A percentile compares a stretch with the other conserved stretches of the same genome.
phyloP scores from a whole-genome alignment of 2,888 invertebrate species.

The Nomada fucata region DNA sequence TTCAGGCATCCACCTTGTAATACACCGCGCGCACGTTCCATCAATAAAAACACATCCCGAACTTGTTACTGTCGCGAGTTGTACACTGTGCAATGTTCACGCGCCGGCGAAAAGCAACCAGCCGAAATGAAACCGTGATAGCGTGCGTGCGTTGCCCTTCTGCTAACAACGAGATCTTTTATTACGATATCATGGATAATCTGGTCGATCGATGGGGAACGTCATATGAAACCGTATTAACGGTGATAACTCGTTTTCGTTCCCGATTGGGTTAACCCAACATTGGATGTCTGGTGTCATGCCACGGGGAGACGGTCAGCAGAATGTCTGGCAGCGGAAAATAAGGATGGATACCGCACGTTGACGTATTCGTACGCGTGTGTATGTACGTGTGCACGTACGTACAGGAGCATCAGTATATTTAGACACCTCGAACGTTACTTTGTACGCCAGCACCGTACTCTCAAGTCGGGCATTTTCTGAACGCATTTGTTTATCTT shows the following conservation, averaged over 20 bases:
- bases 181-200: not conserved
- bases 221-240: constrained; percentile 50
- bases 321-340: constrained; percentile 19
- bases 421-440: not conserved
- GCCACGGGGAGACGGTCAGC: constrained; percentile 17
- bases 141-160: not conserved
- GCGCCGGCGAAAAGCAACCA: not conserved
- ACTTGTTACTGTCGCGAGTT: not conserved
- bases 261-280: constrained; percentile 59
- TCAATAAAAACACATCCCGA: not conserved
- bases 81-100: no score
- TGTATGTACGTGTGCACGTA: no score
- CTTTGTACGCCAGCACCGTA: not conserved
- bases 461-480: not conserved
- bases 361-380: not conserved
- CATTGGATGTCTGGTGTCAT: constrained; percentile 53
- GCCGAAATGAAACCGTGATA: not conserved
- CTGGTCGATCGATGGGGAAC: constrained; percentile 34
- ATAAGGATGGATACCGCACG: not conserved
- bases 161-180: not conserved
- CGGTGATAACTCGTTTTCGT: constrained; percentile 64
- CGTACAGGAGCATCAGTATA: not conserved
- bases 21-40: not conserved
- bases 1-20: not conserved
- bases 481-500: not conserved